Percentiles rank a stretch among this genome's conserved stretches.
Conservation (phyloP, 64 coral and sea anemone genomes). For the Astreopora myriophthalma region DNA sequence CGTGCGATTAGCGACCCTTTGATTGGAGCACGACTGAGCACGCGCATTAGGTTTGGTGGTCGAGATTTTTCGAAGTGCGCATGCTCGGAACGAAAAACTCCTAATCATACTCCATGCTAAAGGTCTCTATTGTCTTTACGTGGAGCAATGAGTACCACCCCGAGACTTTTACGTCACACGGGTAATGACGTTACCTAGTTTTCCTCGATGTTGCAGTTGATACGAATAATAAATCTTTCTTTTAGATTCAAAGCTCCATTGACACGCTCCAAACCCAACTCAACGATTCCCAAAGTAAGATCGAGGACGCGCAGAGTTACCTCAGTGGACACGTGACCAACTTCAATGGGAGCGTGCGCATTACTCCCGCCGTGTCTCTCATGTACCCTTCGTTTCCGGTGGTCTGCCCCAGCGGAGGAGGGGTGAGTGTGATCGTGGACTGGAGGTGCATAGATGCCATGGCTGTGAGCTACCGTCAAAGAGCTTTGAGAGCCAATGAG, state of each 20-base stretch:
- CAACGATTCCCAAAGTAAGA: constrained; percentile 37
- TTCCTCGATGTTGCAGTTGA: background rate
- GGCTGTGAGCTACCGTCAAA: constrained; percentile 56
- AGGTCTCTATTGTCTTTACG: too few relatives aligned
- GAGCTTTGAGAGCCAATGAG: constrained; percentile 35
- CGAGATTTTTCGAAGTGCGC: too few relatives aligned
- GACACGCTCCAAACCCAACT: constrained; percentile 47
- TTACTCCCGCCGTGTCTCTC: background rate
- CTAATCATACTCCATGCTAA: too few relatives aligned
- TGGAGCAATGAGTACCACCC: too few relatives aligned
- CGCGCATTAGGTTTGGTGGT: too few relatives aligned
- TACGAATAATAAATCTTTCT: background rate
- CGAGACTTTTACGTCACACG: too few relatives aligned
- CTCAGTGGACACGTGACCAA: constrained; percentile 28
- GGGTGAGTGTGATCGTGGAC: constrained; percentile 75
- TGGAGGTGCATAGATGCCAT: constrained; percentile 69
- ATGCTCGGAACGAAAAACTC: too few relatives aligned
- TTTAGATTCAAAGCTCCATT: constrained; percentile 76
- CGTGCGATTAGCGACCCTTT: too few relatives aligned
- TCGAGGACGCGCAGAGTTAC: constrained; percentile 65
- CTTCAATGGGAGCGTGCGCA: constrained; percentile 81
- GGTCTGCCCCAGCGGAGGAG: constrained; percentile 56
- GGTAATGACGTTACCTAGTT: background rate
- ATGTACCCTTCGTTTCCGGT: constrained; percentile 48
- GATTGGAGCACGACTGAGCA: too few relatives aligned